Evolutionary conservation across 2,888 invertebrate genomes (phyloP).

Genomic region (Epinotia brunnichana): DNA sequence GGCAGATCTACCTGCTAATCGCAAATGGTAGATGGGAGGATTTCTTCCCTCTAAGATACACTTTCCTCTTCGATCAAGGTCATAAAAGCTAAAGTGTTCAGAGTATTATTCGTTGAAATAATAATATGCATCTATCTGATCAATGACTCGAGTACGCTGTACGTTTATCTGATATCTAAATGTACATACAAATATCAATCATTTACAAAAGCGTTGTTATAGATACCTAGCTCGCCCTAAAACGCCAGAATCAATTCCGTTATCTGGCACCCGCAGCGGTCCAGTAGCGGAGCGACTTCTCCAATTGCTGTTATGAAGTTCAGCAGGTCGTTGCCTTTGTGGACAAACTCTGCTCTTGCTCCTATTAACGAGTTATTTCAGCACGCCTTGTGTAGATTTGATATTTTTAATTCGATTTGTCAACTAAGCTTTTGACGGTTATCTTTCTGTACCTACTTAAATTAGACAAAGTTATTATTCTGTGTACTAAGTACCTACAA

Average conservation of each 20-base stretch:
- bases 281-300: constrained; percentile 24
- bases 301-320: constrained; percentile 32
- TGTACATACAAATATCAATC: not conserved
- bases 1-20: no score
- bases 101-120: not conserved
- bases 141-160: not conserved
- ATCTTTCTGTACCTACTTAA: not conserved
- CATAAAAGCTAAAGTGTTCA: not conserved
- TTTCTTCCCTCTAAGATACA: not conserved
- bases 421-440: not conserved
- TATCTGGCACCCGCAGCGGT: constrained; percentile 36
- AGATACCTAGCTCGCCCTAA: constrained; percentile 1
- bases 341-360: not conserved
- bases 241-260: constrained; percentile 35
- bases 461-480: not conserved
- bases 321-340: constrained; percentile 21
- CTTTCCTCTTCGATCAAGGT: not conserved
- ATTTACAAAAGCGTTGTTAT: not conserved
- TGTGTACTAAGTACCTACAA: not conserved
- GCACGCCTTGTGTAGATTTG: not conserved
- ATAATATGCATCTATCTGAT: not conserved
- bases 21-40: not conserved
- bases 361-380: not conserved
- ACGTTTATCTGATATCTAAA: not conserved
- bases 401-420: no score